Conservation (phyloP, 2,113 vertebrate genomes). For the Callocephalon fimbriatum region DNA sequence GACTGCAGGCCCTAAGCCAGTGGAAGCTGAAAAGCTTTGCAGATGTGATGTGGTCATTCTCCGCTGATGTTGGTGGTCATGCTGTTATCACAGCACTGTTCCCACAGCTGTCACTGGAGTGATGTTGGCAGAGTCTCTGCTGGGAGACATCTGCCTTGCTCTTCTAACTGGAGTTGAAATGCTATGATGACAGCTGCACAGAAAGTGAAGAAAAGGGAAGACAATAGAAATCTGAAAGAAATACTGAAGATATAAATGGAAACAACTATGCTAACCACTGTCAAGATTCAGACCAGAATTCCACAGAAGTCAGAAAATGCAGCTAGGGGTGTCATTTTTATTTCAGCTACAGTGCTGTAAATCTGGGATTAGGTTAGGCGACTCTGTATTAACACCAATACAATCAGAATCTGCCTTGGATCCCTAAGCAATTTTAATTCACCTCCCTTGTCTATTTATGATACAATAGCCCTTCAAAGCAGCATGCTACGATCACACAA, state of each 20-base stretch:
- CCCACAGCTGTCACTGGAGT: conserved; percentile 60
- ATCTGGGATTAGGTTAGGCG: neutral
- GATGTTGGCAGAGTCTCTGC: conserved; percentile 47
- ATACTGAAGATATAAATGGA: conserved; percentile 19
- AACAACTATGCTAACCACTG: neutral
- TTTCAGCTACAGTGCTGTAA: neutral
- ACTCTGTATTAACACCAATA: neutral
- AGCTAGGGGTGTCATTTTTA: neutral
- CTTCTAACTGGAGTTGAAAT: neutral
- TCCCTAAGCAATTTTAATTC: neutral
- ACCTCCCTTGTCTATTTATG: neutral
- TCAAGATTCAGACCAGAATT: neutral
- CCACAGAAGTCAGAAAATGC: neutral
- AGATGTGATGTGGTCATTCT: conserved; percentile 63
- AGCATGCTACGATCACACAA: neutral
- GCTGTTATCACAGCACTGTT: conserved; percentile 22
- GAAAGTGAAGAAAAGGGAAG: conserved; percentile 36
- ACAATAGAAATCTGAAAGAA: conserved; percentile 12
- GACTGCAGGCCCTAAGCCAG: neutral
- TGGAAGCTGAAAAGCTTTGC: conserved; percentile 28
- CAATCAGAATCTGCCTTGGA: neutral
- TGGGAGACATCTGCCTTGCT: conserved; percentile 55
- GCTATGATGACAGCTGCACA: conserved; percentile 55
- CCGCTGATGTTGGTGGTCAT: conserved; percentile 22
- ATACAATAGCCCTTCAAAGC: neutral